A percentile compares a stretch with the other conserved stretches of the same genome.
phyloP scores from a whole-genome alignment of 2,888 invertebrate species.

The Cephus spinipes region DNA sequence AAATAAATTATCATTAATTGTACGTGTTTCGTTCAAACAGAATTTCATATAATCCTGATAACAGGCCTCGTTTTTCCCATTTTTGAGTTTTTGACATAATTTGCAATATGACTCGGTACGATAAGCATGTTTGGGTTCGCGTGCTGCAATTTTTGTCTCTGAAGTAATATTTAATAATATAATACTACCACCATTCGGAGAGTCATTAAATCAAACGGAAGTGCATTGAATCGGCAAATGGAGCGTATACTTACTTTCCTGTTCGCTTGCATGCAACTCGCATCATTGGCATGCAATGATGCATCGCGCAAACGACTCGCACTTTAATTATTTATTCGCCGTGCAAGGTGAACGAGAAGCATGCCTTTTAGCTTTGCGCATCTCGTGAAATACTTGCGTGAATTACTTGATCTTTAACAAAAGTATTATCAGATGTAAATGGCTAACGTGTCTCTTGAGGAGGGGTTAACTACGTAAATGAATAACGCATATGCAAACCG shows the following conservation, averaged over 20 bases:
- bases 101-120: background rate
- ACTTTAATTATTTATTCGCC: slow-evolving; percentile 29
- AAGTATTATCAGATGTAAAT: background rate
- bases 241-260: slow-evolving; percentile 11
- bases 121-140: background rate
- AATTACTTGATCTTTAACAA: background rate
- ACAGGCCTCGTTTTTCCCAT: background rate
- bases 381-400: background rate
- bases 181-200: background rate
- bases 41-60: background rate
- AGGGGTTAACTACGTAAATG: background rate
- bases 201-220: slow-evolving; percentile 25
- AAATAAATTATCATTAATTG: background rate
- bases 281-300: slow-evolving; percentile 38
- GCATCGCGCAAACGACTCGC: slow-evolving; percentile 21
- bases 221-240: slow-evolving; percentile 30
- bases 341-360: slow-evolving; percentile 27
- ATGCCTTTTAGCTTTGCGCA: background rate
- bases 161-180: background rate
- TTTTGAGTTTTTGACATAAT: background rate
- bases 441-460: background rate
- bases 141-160: background rate
- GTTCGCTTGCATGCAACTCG: background rate
- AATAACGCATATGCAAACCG: background rate
- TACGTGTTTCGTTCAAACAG: background rate